Evolutionary conservation across 2,888 invertebrate genomes (phyloP).

Genomic region (Fissipunctia ypsillon): DNA sequence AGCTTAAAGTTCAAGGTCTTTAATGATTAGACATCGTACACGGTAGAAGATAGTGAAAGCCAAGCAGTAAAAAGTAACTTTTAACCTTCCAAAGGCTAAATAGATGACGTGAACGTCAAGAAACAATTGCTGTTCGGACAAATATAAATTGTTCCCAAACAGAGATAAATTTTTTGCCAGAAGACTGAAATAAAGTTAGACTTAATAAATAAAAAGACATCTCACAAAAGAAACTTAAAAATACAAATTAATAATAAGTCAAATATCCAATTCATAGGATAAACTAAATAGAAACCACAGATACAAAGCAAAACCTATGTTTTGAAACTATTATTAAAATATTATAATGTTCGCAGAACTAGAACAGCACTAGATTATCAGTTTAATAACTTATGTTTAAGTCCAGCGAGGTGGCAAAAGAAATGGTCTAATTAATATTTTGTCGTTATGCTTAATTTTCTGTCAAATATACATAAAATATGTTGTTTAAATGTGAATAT

Average conservation of each 20-base stretch:
- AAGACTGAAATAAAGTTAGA: not conserved
- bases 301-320: not conserved
- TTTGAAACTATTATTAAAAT: no score
- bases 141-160: rapidly evolving
- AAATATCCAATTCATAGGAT: not conserved
- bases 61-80: not conserved
- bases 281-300: not conserved
- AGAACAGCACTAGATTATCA: slow-evolving; percentile 1
- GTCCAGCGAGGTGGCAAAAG: slow-evolving; percentile 37
- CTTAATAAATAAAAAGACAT: not conserved
- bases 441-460: slow-evolving; percentile 44
- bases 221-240: not conserved
- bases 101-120: not conserved
- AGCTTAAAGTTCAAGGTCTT: not conserved
- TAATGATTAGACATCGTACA: not conserved
- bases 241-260: not conserved
- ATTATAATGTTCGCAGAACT: not conserved
- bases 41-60: not conserved
- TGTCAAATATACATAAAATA: slow-evolving; percentile 53
- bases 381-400: slow-evolving; percentile 35
- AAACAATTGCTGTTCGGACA: no score
- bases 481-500: slow-evolving; percentile 38
- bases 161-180: not conserved
- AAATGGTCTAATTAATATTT: slow-evolving; percentile 58
- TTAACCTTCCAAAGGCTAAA: not conserved